A percentile compares a stretch with the other conserved stretches of the same genome.
phyloP scores from a whole-genome alignment of 1,140 invertebrate genomes.

The Papilio xuthus region DNA sequence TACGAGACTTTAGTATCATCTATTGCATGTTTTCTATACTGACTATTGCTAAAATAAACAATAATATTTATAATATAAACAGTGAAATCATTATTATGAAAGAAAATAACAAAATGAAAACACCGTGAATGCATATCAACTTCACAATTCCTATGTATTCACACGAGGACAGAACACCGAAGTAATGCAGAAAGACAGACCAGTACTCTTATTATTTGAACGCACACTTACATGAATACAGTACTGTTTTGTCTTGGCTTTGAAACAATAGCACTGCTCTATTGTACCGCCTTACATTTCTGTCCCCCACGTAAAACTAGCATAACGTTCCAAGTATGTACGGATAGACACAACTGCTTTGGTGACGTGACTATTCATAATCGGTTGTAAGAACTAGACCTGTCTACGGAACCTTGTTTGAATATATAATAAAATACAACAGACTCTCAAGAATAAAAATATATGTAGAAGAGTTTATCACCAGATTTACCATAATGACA shows the following conservation, averaged over 20 bases:
- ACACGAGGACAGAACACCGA: neutral
- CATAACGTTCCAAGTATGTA: neutral
- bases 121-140: neutral
- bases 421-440: neutral
- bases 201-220: neutral
- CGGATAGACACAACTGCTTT: neutral
- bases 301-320: neutral
- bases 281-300: neutral
- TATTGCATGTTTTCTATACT: neutral
- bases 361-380: conserved; percentile 4
- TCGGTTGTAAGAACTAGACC: neutral
- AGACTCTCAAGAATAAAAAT: too few relatives aligned
- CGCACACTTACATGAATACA: neutral
- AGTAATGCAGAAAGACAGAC: neutral
- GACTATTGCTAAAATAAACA: neutral
- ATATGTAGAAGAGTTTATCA: too few relatives aligned
- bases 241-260: too few relatives aligned
- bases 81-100: neutral
- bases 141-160: neutral
- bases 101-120: neutral
- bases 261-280: neutral
- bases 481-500: too few relatives aligned
- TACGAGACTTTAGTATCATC: neutral
- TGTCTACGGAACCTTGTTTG: neutral
- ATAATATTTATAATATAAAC: neutral